Conservation (phyloP, 2,797 vertebrate genomes). For the Acridotheres tristis region DNA sequence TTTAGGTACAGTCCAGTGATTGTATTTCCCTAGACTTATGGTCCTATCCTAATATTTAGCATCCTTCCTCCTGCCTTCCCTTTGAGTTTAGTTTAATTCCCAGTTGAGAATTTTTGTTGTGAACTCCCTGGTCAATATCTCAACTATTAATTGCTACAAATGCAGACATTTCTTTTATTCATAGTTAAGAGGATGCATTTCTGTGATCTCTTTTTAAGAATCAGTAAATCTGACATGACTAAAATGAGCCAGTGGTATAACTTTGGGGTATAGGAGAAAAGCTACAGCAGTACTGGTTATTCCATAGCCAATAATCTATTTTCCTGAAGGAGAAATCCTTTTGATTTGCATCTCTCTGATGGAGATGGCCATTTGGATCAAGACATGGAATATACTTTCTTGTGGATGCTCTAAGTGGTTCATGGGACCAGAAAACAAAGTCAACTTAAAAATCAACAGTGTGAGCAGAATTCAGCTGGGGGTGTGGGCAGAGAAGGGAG, state of each 20-base stretch:
- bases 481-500: not conserved
- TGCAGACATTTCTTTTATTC: not conserved
- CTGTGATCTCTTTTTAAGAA: not conserved
- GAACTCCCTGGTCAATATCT: not conserved
- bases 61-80: not conserved
- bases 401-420: not conserved
- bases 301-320: not conserved
- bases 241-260: not conserved
- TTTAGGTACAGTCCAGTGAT: not conserved
- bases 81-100: not conserved
- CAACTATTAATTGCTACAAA: not conserved
- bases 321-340: not conserved
- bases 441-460: not conserved
- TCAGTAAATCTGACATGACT: not conserved
- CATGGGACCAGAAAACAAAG: not conserved
- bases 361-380: not conserved
- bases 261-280: not conserved
- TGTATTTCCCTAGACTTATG: not conserved
- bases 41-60: not conserved
- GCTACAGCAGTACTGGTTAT: not conserved
- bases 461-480: not conserved
- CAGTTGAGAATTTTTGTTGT: not conserved
- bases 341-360: not conserved
- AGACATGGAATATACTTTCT: not conserved
- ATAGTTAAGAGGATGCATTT: not conserved